Conservation (phyloP, 2,797 vertebrate genomes). For the Typhlichthys subterraneus region DNA sequence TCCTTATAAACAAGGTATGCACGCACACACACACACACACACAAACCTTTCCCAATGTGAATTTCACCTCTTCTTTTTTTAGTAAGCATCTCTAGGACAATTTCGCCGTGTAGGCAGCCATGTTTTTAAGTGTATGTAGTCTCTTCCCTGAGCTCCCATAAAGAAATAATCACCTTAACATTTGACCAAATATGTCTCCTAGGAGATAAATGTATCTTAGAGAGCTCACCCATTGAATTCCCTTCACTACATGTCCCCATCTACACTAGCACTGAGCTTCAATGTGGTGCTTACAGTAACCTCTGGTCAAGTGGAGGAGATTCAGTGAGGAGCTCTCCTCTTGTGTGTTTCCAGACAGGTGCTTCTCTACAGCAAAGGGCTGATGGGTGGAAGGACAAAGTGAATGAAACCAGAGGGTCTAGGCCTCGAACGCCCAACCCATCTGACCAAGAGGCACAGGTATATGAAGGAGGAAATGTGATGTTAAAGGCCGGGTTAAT, state of each 20-base stretch:
- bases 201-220: too few species aligned
- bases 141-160: too few species aligned
- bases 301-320: neutral
- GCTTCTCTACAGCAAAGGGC: conserved; percentile 76
- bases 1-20: conserved; percentile 79
- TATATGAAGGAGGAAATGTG: conserved; percentile 16
- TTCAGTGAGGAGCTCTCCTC: neutral
- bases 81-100: neutral
- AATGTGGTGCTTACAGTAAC: neutral
- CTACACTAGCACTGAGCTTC: neutral
- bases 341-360: conserved; percentile 66
- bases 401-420: conserved; percentile 73
- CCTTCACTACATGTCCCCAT: neutral
- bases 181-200: too few species aligned
- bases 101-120: too few species aligned
- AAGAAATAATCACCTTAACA: too few species aligned
- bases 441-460: conserved; percentile 72
- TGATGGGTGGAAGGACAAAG: conserved; percentile 79
- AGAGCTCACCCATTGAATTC: too few species aligned
- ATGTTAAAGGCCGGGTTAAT: neutral
- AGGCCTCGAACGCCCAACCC: conserved; percentile 70
- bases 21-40: conserved; percentile 22
- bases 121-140: too few species aligned
- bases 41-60: conserved; percentile 11
- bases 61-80: neutral